phyloP scores from a whole-genome alignment of 2,797 vertebrate genomes.

The Ptychobarbus kaznakovi region DNA sequence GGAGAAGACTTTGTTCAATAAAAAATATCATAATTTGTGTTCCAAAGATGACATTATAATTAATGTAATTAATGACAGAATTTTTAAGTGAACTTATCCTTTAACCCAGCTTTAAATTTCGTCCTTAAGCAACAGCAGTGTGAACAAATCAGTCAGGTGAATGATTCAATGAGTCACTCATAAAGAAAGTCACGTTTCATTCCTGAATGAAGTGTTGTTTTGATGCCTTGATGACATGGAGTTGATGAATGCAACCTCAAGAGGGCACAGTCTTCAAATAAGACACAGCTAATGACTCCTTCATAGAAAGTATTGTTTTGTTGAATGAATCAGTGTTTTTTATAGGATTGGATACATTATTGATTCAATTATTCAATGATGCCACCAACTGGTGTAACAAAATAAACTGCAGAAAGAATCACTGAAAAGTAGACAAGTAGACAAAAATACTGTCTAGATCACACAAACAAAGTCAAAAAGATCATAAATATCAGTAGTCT shows the following conservation, averaged over 20 bases:
- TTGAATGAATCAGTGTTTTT: neutral
- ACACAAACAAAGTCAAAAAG: neutral
- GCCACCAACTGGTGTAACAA: neutral
- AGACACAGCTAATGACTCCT: neutral
- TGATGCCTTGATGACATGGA: neutral
- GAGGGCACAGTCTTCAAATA: neutral
- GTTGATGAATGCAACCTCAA: neutral
- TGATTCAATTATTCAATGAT: neutral
- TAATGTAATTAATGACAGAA: too few relatives aligned
- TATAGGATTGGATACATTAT: neutral
- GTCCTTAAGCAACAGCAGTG: neutral
- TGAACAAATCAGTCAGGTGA: neutral
- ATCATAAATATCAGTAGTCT: neutral
- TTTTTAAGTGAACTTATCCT: too few relatives aligned
- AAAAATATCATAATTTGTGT: too few relatives aligned
- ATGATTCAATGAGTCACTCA: neutral
- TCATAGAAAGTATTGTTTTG: neutral
- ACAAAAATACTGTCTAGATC: neutral
- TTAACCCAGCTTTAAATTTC: neutral
- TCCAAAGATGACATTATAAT: too few relatives aligned
- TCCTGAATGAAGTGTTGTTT: neutral
- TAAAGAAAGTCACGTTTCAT: neutral
- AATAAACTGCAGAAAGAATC: neutral
- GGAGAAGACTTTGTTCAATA: too few relatives aligned
- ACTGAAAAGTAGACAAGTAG: neutral